These are phyloP conservation scores for Corvus hawaiiensis DNA, from an alignment of 2,113 vertebrate genomes.

Conservation along the genomic window DNA sequence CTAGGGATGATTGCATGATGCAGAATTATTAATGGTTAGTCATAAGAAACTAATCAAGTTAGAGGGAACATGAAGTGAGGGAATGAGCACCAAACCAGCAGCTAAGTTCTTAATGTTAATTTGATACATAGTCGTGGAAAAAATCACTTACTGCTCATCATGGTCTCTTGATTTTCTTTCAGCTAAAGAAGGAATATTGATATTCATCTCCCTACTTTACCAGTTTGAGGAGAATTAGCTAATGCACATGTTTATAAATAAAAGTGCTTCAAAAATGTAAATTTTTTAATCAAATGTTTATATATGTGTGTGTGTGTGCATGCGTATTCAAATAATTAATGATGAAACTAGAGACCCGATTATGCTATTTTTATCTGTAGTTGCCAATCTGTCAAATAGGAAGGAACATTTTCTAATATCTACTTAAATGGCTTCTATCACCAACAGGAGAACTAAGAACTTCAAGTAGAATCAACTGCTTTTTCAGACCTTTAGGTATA, in stretches of 20 bases:
- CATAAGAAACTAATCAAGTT: conserved; percentile 46
- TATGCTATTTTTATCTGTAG: background rate
- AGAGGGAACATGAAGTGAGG: conserved; percentile 1
- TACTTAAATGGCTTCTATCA: background rate
- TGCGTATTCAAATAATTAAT: background rate
- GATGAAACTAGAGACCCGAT: background rate
- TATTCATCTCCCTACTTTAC: background rate
- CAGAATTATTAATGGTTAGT: conserved; percentile 26
- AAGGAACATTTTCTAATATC: background rate
- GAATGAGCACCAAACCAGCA: background rate
- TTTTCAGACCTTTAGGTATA: background rate
- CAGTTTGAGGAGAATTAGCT: background rate
- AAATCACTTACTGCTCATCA: background rate
- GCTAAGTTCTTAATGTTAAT: background rate
- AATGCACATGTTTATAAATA: background rate
- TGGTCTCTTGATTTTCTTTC: background rate
- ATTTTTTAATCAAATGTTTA: background rate
- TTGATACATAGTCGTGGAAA: conserved; percentile 11
- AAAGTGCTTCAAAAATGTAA: background rate
- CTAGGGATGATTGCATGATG: background rate
- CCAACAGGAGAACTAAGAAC: background rate
- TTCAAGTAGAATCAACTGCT: background rate
- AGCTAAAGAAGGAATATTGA: background rate
- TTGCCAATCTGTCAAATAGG: background rate
- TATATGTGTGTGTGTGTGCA: background rate